Conservation (phyloP, 1,140 invertebrate species). For the Maniola jurtina region DNA sequence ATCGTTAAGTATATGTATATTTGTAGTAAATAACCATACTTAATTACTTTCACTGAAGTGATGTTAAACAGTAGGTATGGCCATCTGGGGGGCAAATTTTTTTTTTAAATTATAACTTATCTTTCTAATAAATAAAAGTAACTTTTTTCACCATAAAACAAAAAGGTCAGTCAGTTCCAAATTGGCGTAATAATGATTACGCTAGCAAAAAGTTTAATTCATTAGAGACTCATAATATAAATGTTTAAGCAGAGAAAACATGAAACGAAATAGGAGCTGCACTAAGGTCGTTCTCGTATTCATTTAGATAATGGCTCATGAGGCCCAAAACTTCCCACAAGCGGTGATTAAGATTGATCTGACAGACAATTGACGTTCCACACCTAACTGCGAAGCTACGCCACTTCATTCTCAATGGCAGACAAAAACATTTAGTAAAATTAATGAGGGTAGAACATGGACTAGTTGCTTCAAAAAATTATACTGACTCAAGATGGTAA, state of each 20-base stretch:
- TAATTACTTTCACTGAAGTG: too few relatives aligned
- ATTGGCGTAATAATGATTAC: conserved; percentile 1
- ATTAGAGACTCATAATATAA: not conserved
- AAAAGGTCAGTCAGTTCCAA: not conserved
- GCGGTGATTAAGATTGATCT: conserved; percentile 53
- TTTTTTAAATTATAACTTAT: too few relatives aligned
- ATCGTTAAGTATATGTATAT: too few relatives aligned
- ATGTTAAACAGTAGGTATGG: too few relatives aligned
- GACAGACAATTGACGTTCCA: conserved; percentile 40
- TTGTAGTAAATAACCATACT: too few relatives aligned
- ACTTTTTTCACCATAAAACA: too few relatives aligned
- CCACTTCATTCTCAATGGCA: not conserved
- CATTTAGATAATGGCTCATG: conserved; percentile 59
- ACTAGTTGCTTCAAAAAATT: not conserved
- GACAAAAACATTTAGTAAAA: not conserved
- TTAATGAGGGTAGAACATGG: not conserved
- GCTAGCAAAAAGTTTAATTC: conserved; percentile 5
- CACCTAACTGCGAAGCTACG: not conserved
- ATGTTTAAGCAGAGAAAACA: not conserved
- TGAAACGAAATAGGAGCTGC: not conserved
- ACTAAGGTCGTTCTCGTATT: conserved; percentile 36
- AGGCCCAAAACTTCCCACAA: conserved; percentile 43
- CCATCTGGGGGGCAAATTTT: too few relatives aligned
- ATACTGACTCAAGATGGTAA: too few relatives aligned
- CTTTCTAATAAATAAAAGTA: not conserved